Base-by-base conservation (phyloP, 2,888 invertebrate genomes). In the Drosophila rubida region DNA sequence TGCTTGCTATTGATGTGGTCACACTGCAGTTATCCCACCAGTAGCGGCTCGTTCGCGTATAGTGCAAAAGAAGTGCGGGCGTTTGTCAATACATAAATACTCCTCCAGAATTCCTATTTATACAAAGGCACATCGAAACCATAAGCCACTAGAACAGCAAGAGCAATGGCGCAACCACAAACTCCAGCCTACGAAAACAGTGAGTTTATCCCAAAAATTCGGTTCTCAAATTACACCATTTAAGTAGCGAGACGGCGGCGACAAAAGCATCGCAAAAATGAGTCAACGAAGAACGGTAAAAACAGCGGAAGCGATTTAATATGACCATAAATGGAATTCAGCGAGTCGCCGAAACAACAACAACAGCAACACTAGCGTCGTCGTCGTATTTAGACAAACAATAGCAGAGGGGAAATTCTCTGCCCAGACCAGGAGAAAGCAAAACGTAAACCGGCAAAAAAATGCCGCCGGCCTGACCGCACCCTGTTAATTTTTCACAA, bases 111-210 rank as follows among this genome's bases (percentile, higher is more conserved):
- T 51, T 62, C 16, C 61, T 74, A 72, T 72, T 72, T 75, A 72
- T 60, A 76, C 55, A 51, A 57, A 54, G 25, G 32, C 53, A 59
- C 41, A 57, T 57, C 23, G 39, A 53, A 60, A 19, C 60, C 45
- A 49, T 16, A 46, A 50, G 32, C 42, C 48, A 74, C 39, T 46
- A 44, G 44, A 51, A 44, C 22, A 68, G 41, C 42, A 64, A 54
- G 32, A 57, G 65, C 71, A 75, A 90, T 90, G 90, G 89, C 90
- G 57, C 90, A 90, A 82, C 90, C 89, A 61, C 90, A 90, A 78
- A 78, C 78, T 80, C 90, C 89, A 74, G 89, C 88, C 59, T 90
- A 90, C 67, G 79, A 88, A 76, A 90, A 90, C 69, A 90, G 90
- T 90, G 80, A 90, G 90, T 89, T 70, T 41, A 1, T 32, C n/a